Conservation (phyloP, 2,888 invertebrate genomes). For the Tryphoninae sp. region DNA sequence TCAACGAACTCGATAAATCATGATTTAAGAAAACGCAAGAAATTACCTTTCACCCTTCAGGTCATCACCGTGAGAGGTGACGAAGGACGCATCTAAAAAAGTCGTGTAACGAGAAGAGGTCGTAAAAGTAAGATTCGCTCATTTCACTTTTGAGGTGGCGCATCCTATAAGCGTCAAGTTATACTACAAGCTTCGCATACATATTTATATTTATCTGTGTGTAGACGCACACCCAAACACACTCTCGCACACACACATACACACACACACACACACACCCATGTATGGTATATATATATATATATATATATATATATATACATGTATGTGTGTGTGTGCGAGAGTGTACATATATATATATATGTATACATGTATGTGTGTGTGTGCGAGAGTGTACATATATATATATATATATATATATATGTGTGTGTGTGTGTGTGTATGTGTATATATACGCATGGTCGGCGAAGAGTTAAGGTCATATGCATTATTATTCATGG, state of each 20-base stretch:
- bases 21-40: background rate
- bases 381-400: too few relatives aligned
- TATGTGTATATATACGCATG: background rate
- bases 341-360: too few relatives aligned
- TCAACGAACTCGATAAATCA: constrained; percentile 37
- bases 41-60: constrained; percentile 23
- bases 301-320: too few relatives aligned
- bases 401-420: too few relatives aligned
- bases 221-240: too few relatives aligned
- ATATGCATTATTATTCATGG: constrained; percentile 54
- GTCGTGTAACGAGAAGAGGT: constrained; percentile 19
- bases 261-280: too few relatives aligned
- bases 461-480: constrained; percentile 34
- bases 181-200: background rate
- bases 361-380: too few relatives aligned
- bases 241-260: too few relatives aligned
- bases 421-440: too few relatives aligned
- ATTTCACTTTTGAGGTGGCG: constrained; percentile 21
- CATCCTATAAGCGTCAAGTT: background rate
- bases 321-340: too few relatives aligned
- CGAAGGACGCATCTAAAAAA: constrained; percentile 26
- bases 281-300: too few relatives aligned
- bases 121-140: constrained; percentile 3
- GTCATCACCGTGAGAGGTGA: constrained; percentile 6
- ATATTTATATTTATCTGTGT: background rate